phyloP scores from a whole-genome alignment of 2,888 invertebrate genomes.

The Macrophya annulata region DNA sequence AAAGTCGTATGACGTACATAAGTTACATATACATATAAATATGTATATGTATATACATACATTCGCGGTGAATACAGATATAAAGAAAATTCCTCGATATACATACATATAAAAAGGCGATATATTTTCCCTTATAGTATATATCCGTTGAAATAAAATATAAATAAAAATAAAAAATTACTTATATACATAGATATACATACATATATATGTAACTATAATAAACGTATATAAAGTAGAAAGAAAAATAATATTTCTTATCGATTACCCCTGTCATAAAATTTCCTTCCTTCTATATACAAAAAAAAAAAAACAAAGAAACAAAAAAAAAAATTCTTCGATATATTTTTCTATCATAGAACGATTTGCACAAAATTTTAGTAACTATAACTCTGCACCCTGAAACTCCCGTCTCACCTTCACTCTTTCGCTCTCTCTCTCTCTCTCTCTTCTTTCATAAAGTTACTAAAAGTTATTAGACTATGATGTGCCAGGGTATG shows the following conservation, averaged over 20 bases:
- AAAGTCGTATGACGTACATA: too few species aligned
- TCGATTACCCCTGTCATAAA: too few species aligned
- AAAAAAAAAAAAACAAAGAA: background rate
- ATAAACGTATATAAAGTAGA: too few species aligned
- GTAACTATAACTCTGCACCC: background rate
- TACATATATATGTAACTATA: too few species aligned
- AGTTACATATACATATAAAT: too few species aligned
- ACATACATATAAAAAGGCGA: background rate
- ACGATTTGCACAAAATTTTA: background rate
- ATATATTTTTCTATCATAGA: background rate
- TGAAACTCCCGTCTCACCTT: background rate
- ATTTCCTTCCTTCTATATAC: too few species aligned
- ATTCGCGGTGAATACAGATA: background rate
- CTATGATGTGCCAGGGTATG: background rate
- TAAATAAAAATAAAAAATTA: background rate
- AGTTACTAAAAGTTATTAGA: background rate
- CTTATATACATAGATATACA: too few species aligned
- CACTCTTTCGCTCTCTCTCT: background rate
- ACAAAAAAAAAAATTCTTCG: background rate
- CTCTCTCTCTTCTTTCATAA: background rate
- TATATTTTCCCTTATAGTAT: constrained; percentile 1
- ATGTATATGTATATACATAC: background rate
- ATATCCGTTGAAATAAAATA: background rate
- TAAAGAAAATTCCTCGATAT: background rate
- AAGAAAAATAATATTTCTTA: too few species aligned